phyloP scores from a whole-genome alignment of 2,797 vertebrate genomes.

The Gephyroberyx darwinii region DNA sequence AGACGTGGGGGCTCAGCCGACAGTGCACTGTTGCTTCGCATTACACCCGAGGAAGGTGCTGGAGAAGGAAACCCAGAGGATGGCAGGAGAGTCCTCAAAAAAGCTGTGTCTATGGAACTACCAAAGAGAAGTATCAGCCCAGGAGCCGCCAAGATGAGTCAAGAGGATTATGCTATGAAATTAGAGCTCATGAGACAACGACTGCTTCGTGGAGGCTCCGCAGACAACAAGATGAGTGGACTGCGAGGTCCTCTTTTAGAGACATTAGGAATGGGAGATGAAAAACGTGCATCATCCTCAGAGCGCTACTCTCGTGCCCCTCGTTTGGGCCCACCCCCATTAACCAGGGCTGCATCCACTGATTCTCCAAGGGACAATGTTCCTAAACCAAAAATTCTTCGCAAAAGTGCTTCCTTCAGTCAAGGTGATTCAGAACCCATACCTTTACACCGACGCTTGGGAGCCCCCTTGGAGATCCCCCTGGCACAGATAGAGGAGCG shows the following conservation, averaged over 20 bases:
- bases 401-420: slow-evolving; percentile 97
- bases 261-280: slow-evolving; percentile 88
- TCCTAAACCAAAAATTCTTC: slow-evolving; percentile 84
- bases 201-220: slow-evolving; percentile 87
- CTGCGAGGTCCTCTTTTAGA: slow-evolving; percentile 94
- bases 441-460: slow-evolving; percentile 88
- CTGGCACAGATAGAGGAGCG: slow-evolving; percentile 87
- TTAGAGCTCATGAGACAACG: slow-evolving; percentile 94
- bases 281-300: slow-evolving; percentile 75
- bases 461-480: slow-evolving; percentile 95
- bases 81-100: slow-evolving; percentile 85
- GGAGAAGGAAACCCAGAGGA: slow-evolving; percentile 75
- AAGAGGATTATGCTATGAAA: slow-evolving; percentile 92
- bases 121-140: slow-evolving; percentile 87
- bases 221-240: slow-evolving; percentile 94
- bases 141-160: slow-evolving; percentile 85
- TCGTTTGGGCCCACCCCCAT: slow-evolving; percentile 79
- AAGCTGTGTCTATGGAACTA: slow-evolving; percentile 87
- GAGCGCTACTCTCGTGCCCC: slow-evolving; percentile 78
- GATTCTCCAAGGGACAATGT: slow-evolving; percentile 87
- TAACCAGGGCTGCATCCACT: slow-evolving; percentile 91
- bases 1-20: slow-evolving; percentile 94
- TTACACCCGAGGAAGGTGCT: slow-evolving; percentile 75
- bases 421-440: slow-evolving; percentile 93
- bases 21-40: slow-evolving; percentile 88